Evolutionary conservation across 2,888 invertebrate genomes (phyloP).

Genomic region (Prosopocoilus inquinatus): DNA sequence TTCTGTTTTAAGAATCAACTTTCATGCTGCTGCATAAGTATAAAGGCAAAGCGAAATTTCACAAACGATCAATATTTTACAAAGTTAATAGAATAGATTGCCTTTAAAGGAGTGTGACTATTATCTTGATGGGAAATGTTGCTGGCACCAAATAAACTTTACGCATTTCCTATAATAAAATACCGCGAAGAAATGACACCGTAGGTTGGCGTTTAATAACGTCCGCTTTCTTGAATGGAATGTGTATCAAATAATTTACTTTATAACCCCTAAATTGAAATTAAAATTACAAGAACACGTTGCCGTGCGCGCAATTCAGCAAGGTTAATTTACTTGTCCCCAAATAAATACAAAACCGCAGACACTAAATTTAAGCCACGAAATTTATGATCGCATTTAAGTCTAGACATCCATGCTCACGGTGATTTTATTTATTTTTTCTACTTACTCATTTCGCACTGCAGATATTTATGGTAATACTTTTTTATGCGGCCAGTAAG

Average conservation of each 20-base stretch:
- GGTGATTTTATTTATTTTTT: constrained; percentile 30
- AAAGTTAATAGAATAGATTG: no score
- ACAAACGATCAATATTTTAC: no score
- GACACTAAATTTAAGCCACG: constrained; percentile 26
- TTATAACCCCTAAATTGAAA: constrained; percentile 18
- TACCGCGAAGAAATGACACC: not conserved
- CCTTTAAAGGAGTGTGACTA: no score
- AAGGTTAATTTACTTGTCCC: constrained; percentile 28
- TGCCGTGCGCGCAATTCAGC: constrained; percentile 7
- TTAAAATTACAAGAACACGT: constrained; percentile 17
- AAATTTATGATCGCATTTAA: constrained; percentile 31
- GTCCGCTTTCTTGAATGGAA: constrained; percentile 1
- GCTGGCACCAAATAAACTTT: not conserved
- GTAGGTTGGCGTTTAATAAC: not conserved
- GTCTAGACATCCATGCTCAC: constrained; percentile 28
- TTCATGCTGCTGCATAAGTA: no score
- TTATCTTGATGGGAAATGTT: no score
- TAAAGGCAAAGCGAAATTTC: no score
- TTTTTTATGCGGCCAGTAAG: constrained; percentile 3
- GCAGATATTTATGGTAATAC: constrained; percentile 27
- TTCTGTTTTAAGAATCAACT: no score
- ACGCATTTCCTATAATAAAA: not conserved
- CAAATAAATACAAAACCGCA: constrained; percentile 26
- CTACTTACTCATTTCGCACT: constrained; percentile 27
- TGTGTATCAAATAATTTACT: constrained; percentile 1